phyloP scores from a whole-genome alignment of 2,113 vertebrate genomes.

The Albula glossodonta region DNA sequence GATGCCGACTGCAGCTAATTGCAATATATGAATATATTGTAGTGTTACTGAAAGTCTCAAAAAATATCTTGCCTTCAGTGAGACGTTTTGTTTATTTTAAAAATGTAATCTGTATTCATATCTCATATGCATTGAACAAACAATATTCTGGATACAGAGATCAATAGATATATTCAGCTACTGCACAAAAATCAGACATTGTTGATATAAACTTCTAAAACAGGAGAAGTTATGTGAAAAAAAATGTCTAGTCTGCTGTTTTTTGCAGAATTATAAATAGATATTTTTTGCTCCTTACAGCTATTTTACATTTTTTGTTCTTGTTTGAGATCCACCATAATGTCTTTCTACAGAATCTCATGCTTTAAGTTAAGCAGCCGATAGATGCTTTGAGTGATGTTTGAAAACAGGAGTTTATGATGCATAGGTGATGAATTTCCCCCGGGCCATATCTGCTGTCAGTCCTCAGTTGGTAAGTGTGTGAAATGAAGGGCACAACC shows the following conservation, averaged over 20 bases:
- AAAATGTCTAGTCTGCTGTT: conserved; percentile 2
- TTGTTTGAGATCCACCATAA: conserved; percentile 2
- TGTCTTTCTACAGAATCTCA: conserved; percentile 20
- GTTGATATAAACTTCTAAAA: conserved; percentile 3
- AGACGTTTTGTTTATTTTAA: neutral
- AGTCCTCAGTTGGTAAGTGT: neutral
- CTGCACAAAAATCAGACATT: neutral
- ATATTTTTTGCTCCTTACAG: conserved; percentile 12
- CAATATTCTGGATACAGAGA: neutral
- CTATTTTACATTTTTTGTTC: conserved; percentile 2
- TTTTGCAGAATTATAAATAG: conserved; percentile 16
- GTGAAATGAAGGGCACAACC: neutral
- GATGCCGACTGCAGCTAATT: neutral
- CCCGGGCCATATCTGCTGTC: conserved; percentile 12
- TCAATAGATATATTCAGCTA: neutral
- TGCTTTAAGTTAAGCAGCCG: conserved; percentile 17
- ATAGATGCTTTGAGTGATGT: conserved; percentile 16
- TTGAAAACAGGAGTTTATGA: conserved; percentile 19
- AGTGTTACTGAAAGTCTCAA: neutral
- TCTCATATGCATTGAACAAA: neutral
- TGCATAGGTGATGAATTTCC: conserved; percentile 34
- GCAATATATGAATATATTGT: neutral
- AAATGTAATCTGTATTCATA: neutral
- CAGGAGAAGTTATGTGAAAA: conserved; percentile 21
- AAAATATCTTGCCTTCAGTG: neutral